Conservation (phyloP, 64 coral and sea anemone species). For the Montipora cactus region DNA sequence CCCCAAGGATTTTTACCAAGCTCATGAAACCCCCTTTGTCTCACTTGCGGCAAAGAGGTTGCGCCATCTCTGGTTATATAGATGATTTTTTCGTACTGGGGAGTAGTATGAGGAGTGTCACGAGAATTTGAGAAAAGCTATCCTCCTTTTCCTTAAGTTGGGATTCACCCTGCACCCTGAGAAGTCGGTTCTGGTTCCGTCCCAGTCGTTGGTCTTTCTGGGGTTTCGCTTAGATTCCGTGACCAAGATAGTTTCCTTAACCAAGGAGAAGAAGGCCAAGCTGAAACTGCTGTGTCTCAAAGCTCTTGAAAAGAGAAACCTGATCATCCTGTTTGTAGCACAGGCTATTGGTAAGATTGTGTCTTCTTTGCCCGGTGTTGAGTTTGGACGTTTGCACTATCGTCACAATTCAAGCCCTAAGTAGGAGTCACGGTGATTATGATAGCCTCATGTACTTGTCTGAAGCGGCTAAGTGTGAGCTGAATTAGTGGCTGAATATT, state of each 20-base stretch:
- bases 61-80: slow-evolving; percentile 41
- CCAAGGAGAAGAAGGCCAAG: slow-evolving; percentile 15
- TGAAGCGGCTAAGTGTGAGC: no score
- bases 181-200: slow-evolving; percentile 45
- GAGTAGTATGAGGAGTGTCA: background rate
- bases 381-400: slow-evolving; percentile 62
- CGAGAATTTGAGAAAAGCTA: slow-evolving; percentile 10
- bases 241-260: slow-evolving; percentile 26
- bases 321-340: slow-evolving; percentile 1
- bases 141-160: background rate
- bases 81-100: slow-evolving; percentile 59
- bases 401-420: slow-evolving; percentile 32
- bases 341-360: slow-evolving; percentile 51
- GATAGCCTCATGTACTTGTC: background rate
- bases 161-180: background rate
- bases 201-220: slow-evolving; percentile 38
- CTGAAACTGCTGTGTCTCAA: slow-evolving; percentile 26
- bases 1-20: slow-evolving; percentile 62
- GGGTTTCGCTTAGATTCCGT: slow-evolving; percentile 45
- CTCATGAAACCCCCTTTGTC: slow-evolving; percentile 48
- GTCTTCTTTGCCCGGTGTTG: slow-evolving; percentile 47
- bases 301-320: background rate
- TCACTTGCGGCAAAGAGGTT: slow-evolving; percentile 20
- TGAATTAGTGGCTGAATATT: no score
- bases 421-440: slow-evolving; percentile 33